Conservation (phyloP, 1,140 invertebrate genomes). For the Coelopa frigida region DNA sequence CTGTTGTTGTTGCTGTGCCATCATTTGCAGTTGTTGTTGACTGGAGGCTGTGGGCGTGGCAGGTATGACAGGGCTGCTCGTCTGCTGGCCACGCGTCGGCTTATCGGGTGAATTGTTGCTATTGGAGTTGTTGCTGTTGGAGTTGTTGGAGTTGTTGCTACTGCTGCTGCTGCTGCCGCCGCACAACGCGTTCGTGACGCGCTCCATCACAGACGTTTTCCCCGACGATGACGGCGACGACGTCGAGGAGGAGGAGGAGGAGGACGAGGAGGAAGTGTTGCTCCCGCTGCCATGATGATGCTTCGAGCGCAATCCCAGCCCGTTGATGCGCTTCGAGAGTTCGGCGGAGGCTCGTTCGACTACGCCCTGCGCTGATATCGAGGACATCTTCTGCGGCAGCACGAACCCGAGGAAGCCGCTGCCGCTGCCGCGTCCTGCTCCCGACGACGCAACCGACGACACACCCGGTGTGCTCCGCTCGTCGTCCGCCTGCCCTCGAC, state of each 20-base stretch:
- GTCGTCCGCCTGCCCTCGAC: too few species aligned
- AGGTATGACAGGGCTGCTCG: too few species aligned
- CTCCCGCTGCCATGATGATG: constrained; percentile 48
- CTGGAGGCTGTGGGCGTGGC: too few species aligned
- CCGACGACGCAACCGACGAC: too few species aligned
- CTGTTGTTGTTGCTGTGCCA: constrained; percentile 6
- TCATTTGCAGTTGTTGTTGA: constrained; percentile 9
- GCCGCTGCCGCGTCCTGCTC: too few species aligned
- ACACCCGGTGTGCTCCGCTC: too few species aligned
- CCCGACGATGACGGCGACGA: constrained; percentile 17
- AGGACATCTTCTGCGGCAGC: constrained; percentile 45
- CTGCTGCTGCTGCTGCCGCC: constrained; percentile 52
- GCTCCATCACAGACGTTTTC: constrained; percentile 69
- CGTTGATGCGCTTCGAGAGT: constrained; percentile 78
- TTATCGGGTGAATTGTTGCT: constrained; percentile 34
- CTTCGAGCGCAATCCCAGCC: constrained; percentile 66
- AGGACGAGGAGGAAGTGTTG: neutral
- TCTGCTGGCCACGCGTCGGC: constrained; percentile 23
- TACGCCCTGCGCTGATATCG: constrained; percentile 50
- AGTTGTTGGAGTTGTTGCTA: constrained; percentile 20
- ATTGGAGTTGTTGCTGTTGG: constrained; percentile 18
- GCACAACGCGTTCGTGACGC: constrained; percentile 75
- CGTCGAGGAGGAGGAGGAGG: constrained; percentile 10
- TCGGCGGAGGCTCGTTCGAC: constrained; percentile 83
- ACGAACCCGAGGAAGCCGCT: too few species aligned